phyloP scores from a whole-genome alignment of 2,113 vertebrate genomes.

The Pseudolaguvia tuberculata region DNA sequence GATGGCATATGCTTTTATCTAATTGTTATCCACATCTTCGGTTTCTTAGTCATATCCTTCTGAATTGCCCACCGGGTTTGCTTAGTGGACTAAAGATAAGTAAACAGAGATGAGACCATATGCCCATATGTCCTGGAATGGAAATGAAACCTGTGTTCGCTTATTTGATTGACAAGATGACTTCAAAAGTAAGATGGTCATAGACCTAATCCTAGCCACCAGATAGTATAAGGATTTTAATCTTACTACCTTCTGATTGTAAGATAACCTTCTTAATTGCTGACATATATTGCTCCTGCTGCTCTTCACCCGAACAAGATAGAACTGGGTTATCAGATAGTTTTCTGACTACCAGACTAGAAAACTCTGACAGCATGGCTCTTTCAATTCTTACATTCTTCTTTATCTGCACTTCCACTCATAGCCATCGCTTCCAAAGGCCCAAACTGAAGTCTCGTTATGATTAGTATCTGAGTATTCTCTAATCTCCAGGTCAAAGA shows the following conservation, averaged over 20 bases:
- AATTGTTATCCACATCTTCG: not conserved
- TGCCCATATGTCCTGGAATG: not conserved
- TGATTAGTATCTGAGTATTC: not conserved
- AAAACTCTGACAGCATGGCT: not conserved
- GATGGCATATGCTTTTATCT: constrained; percentile 3
- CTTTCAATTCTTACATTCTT: not conserved
- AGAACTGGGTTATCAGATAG: not conserved
- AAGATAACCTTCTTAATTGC: too few species aligned
- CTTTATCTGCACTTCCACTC: not conserved
- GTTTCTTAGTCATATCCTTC: not conserved
- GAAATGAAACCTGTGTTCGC: not conserved
- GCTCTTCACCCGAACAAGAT: not conserved
- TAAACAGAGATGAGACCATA: constrained; percentile 2
- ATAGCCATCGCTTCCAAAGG: not conserved
- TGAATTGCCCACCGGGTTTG: constrained; percentile 26
- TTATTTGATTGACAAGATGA: not conserved
- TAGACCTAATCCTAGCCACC: not conserved
- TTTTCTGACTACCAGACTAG: not conserved
- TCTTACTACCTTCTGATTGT: too few species aligned
- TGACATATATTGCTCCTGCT: too few species aligned
- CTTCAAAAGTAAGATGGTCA: not conserved
- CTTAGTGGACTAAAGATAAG: constrained; percentile 27
- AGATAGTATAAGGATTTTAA: not conserved
- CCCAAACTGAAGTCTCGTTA: not conserved
- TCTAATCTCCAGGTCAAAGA: not conserved